Evolutionary conservation across 2,888 invertebrate genomes (phyloP), one percentile per base, ranked within the genome.

Genomic region (Mimachlamys varia): DNA sequence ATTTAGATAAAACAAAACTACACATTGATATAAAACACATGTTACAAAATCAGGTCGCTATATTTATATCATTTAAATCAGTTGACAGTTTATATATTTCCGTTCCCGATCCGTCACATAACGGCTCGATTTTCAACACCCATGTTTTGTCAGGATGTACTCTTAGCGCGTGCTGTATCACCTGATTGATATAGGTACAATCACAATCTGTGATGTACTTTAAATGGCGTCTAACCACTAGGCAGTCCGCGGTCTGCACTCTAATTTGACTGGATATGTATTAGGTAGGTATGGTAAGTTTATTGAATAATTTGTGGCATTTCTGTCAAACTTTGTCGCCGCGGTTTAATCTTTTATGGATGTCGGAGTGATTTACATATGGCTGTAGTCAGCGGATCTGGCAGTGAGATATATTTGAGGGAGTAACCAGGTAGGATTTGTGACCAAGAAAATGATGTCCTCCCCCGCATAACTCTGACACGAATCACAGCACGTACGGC

Each of bases 121-220:
- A 0, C 33, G 10, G 76, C 33, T 53, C 15, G 4, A 53, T 19
- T 17, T 53, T 0, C 33, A 33, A 76, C 76, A 76, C 76, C 76
- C 76, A 76, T 33, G 76, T 33, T 76, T 76, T 76, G 76, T 33
- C 76, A 76, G 76, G 27, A 76, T 76, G 76, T 76, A 76, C 76
- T 76, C 33, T 76, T 76, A 76, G 15, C 22, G 15, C 33, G 44
- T 27, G 15, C 15, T 33, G 27, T 27, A 33, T 76, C 76, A 76
- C 4, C 27, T 17, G 15, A 76, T 76, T 76, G 62, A 76, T 76
- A 58, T 50, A 50, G 50, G 7, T 19, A 55, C 12, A 27, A 27
- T 76, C n/a, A n/a, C n/a, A n/a, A n/a, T 33, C 76, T 27, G 27
- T 15, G 76, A 76, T 76, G 76, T 76, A 76, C 76, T 76, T 76